A percentile compares a stretch with the other conserved stretches of the same genome.
Conservation (phyloP, 2,888 invertebrate species). For the Galerucella pusilla region DNA sequence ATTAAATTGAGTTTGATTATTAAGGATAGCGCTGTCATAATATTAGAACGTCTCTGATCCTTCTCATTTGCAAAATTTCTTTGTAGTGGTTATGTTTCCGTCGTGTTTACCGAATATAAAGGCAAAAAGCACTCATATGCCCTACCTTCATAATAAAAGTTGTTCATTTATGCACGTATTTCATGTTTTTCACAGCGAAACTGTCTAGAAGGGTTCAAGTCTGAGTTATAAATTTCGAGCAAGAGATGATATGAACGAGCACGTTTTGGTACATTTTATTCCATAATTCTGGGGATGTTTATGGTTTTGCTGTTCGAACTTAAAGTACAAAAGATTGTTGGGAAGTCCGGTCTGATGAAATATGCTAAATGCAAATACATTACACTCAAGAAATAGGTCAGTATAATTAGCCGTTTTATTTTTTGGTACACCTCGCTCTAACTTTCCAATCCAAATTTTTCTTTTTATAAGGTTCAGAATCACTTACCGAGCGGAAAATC, state of each 20-base stretch:
- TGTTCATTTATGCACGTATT: slow-evolving; percentile 14
- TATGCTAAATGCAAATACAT: background rate
- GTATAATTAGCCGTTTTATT: no score
- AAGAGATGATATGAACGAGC: background rate
- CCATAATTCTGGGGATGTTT: slow-evolving; percentile 1
- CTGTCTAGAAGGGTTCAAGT: slow-evolving; percentile 11
- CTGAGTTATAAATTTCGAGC: slow-evolving; percentile 9
- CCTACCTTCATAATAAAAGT: slow-evolving; percentile 14
- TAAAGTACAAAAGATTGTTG: background rate
- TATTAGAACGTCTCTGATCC: background rate
- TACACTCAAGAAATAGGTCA: no score
- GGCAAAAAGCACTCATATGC: background rate
- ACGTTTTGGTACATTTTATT: slow-evolving; percentile 11
- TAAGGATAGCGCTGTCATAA: background rate
- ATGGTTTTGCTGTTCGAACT: background rate
- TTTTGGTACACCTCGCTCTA: no score
- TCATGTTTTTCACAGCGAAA: slow-evolving; percentile 9
- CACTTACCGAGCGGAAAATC: no score
- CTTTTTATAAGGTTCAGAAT: no score
- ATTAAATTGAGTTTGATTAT: no score
- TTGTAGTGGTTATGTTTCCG: background rate
- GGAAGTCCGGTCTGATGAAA: background rate
- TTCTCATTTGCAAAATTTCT: background rate
- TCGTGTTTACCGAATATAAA: slow-evolving; percentile 1
- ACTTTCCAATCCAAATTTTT: no score